These are phyloP conservation scores for Zalophus californianus DNA, from an alignment of 2,797 vertebrate species.

Conservation along the genomic window DNA sequence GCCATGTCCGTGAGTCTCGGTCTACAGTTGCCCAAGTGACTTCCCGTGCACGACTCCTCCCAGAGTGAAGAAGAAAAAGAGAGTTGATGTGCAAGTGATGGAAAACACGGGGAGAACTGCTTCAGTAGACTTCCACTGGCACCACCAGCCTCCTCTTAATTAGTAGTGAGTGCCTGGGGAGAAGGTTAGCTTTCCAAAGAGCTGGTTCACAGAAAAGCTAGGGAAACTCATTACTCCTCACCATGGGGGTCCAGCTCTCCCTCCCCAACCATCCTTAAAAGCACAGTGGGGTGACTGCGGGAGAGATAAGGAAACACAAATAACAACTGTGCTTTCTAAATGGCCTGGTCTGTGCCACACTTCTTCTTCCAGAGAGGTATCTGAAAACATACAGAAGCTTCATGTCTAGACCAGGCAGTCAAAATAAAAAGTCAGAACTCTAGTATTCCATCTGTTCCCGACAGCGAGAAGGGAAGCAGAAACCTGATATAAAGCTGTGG, in stretches of 20 bases:
- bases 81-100: neutral
- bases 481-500: neutral
- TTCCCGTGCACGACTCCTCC: neutral
- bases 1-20: neutral
- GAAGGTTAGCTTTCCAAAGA: conserved; percentile 80
- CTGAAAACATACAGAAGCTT: neutral
- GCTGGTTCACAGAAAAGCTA: conserved; percentile 69
- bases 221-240: conserved; percentile 81
- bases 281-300: conserved; percentile 75
- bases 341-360: neutral
- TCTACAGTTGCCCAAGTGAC: neutral
- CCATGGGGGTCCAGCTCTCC: conserved; percentile 56
- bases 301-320: conserved; percentile 78
- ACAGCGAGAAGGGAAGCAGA: neutral
- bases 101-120: conserved; percentile 13
- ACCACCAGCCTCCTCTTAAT: conserved; percentile 69
- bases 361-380: neutral
- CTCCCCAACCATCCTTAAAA: conserved; percentile 73
- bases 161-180: conserved; percentile 77
- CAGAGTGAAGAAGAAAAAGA: conserved; percentile 21
- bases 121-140: conserved; percentile 56
- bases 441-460: neutral
- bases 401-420: neutral
- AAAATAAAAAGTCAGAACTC: conserved; percentile 15
- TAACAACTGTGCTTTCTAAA: conserved; percentile 78